Percentiles rank a stretch among this genome's conserved stretches.
These are phyloP conservation scores for Koerneria pararmatus DNA, from an alignment of 2,888 invertebrate genomes.

Conservation along the genomic window DNA sequence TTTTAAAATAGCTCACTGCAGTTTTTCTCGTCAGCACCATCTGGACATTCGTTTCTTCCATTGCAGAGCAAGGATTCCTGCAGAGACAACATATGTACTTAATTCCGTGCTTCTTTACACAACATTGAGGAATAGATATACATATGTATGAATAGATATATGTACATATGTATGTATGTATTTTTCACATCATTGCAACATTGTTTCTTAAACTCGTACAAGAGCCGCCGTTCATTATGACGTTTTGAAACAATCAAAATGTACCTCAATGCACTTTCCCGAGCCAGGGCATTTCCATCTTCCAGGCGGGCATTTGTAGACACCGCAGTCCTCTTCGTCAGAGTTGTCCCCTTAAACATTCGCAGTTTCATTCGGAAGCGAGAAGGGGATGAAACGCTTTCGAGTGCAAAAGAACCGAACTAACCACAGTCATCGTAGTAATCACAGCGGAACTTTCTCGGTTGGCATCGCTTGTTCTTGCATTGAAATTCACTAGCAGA, in stretches of 20 bases:
- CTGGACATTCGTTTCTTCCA: conserved; percentile 90
- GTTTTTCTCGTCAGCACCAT: conserved; percentile 80
- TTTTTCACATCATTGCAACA: no score
- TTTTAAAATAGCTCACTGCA: conserved; percentile 44
- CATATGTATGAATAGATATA: no score
- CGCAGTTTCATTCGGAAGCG: background rate
- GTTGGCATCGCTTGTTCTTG: conserved; percentile 60
- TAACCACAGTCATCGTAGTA: conserved; percentile 79
- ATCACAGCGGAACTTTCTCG: conserved; percentile 63
- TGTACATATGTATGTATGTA: no score
- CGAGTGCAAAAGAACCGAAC: background rate
- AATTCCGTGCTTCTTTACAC: no score
- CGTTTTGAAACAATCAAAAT: no score
- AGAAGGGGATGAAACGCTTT: background rate
- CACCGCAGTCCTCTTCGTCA: conserved; percentile 67
- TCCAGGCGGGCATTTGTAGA: conserved; percentile 55
- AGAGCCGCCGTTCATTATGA: no score
- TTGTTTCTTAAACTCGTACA: no score
- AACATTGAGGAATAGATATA: no score
- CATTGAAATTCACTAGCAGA: conserved; percentile 58
- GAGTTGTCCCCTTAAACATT: conserved; percentile 74
- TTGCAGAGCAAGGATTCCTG: conserved; percentile 91
- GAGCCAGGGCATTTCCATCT: conserved; percentile 49
- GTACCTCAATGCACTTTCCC: conserved; percentile 92
- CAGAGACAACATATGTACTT: no score